phyloP scores from a whole-genome alignment of 2,113 vertebrate species.

The Oceanodroma tethys region DNA sequence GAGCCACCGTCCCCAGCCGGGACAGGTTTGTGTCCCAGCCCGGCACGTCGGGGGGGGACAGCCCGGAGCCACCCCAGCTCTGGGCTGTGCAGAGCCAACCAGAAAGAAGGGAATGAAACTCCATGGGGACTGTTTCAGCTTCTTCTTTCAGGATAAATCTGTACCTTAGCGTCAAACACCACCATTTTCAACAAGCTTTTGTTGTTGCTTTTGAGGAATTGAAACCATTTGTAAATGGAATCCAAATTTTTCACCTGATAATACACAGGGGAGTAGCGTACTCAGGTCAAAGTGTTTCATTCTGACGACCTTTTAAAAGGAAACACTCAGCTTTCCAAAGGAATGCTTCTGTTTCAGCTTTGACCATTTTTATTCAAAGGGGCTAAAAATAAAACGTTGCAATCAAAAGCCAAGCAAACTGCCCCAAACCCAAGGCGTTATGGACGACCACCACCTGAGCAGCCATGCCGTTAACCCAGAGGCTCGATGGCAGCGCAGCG shows the following conservation, averaged over 20 bases:
- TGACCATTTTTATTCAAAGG: background rate
- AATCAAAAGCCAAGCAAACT: background rate
- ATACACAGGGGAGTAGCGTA: background rate
- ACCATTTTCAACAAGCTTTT: background rate
- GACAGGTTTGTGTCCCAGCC: background rate
- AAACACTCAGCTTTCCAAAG: background rate
- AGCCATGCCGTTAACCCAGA: accelerated
- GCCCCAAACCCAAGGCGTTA: accelerated
- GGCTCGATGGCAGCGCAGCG: accelerated
- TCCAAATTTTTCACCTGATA: background rate
- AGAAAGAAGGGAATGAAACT: background rate
- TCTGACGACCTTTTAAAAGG: background rate
- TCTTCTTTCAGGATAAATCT: background rate
- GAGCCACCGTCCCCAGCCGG: accelerated
- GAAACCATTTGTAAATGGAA: background rate
- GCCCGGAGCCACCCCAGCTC: background rate
- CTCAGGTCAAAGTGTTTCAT: background rate
- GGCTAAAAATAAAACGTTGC: accelerated
- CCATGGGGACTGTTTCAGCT: background rate
- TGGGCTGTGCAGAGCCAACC: accelerated
- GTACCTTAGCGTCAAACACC: accelerated
- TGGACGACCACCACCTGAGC: accelerated
- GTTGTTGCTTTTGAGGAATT: background rate
- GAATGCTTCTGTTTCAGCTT: background rate
- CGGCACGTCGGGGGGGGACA: accelerated